Percentiles rank a stretch among this genome's conserved stretches.
Conservation (phyloP, 2,113 vertebrate genomes). For the Lophotis ruficrista region DNA sequence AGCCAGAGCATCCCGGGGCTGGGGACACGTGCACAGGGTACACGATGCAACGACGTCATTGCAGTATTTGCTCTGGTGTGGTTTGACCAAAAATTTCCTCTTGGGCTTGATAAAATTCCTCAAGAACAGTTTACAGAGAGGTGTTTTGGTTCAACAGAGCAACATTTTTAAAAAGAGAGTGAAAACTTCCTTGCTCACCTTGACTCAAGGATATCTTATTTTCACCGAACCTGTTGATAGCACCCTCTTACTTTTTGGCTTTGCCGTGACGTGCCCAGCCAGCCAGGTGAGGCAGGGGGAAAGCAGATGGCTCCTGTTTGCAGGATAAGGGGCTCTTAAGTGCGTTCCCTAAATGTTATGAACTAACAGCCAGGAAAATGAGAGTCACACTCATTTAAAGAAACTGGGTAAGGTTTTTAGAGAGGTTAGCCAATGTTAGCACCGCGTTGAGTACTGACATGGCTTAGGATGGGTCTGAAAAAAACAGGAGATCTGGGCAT, state of each 20-base stretch:
- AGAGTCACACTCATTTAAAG: background rate
- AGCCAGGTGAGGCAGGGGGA: background rate
- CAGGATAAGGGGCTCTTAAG: background rate
- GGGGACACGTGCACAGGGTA: background rate
- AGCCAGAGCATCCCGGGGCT: rapidly evolving
- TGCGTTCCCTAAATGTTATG: background rate
- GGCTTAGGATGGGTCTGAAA: background rate
- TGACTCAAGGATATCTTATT: background rate
- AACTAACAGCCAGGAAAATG: conserved; percentile 11
- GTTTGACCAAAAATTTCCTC: background rate
- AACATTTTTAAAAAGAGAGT: background rate
- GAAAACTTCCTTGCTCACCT: background rate
- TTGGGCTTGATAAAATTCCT: background rate
- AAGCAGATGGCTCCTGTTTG: background rate
- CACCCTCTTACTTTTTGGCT: background rate
- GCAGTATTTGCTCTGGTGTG: background rate
- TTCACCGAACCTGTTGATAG: background rate
- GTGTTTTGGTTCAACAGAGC: background rate
- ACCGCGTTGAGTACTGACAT: background rate
- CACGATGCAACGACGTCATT: background rate
- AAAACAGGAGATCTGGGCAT: background rate
- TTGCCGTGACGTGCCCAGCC: background rate
- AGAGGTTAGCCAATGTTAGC: background rate
- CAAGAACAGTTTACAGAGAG: background rate
- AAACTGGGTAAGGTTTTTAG: background rate